Evolutionary conservation across 2,797 vertebrate genomes (phyloP).

Genomic region (Macropus fuliginosus): DNA sequence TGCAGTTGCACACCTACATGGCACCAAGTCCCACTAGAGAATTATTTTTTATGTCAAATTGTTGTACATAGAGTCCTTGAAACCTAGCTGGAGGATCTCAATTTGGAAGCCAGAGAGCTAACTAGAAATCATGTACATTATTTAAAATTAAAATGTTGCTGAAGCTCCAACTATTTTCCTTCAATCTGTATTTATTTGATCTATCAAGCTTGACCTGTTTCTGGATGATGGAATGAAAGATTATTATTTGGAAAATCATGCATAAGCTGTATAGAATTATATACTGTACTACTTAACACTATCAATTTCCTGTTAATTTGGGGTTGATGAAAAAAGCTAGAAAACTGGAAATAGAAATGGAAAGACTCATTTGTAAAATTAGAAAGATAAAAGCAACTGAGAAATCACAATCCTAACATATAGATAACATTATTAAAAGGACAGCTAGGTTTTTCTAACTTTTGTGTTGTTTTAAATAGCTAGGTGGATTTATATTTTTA

Average conservation of each 20-base stretch:
- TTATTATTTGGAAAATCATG: not conserved
- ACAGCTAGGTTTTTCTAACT: not conserved
- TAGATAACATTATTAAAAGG: not conserved
- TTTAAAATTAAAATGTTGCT: not conserved
- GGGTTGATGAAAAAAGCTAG: not conserved
- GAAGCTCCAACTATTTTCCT: not conserved
- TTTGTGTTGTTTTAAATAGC: not conserved
- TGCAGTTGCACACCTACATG: not conserved
- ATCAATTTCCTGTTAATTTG: not conserved
- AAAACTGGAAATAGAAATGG: not conserved
- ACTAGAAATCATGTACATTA: not conserved
- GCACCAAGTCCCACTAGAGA: not conserved
- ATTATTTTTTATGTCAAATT: not conserved
- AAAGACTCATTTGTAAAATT: not conserved
- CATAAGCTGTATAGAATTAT: not conserved
- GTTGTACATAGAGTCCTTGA: not conserved
- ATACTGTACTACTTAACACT: not conserved
- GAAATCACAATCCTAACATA: not conserved
- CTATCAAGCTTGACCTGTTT: not conserved
- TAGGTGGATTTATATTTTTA: not conserved
- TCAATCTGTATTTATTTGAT: not conserved
- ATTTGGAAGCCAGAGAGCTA: not conserved
- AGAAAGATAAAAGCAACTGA: not conserved
- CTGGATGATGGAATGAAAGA: not conserved
- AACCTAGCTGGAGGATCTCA: not conserved